These are phyloP conservation scores for Drosophila fungiperda DNA, from an alignment of 2,888 invertebrate species.

Conservation along the genomic window DNA sequence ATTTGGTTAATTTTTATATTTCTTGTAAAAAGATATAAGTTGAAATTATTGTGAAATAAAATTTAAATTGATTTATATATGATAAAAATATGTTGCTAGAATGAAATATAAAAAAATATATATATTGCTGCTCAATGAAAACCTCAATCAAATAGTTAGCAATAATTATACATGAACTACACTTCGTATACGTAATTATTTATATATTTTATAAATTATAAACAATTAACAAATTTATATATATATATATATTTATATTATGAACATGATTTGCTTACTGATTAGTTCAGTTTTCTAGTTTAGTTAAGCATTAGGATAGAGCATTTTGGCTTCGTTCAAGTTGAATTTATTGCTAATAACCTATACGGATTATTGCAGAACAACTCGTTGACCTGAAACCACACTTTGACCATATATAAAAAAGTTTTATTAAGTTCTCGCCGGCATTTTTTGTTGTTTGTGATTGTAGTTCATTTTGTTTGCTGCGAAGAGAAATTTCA, in stretches of 20 bases:
- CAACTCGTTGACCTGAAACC: conserved; percentile 6
- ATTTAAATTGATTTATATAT: neutral
- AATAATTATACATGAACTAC: neutral
- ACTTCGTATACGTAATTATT: neutral
- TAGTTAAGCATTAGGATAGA: neutral
- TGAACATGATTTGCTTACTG: neutral
- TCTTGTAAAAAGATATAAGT: neutral
- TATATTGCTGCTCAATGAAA: neutral
- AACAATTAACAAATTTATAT: neutral
- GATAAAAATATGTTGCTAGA: neutral
- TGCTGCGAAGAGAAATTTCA: conserved; percentile 46
- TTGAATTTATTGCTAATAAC: conserved; percentile 1
- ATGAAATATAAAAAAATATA: no score
- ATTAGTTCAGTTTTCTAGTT: neutral
- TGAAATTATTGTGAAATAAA: neutral
- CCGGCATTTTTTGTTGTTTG: conserved; percentile 34
- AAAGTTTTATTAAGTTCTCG: conserved; percentile 41
- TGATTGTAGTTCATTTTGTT: conserved; percentile 15
- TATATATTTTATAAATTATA: neutral
- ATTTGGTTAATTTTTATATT: neutral
- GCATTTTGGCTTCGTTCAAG: neutral
- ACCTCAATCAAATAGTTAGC: neutral
- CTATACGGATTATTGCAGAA: conserved; percentile 2
- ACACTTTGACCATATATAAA: conserved; percentile 6
- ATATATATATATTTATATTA: neutral